Evolutionary conservation across 2,113 vertebrate genomes (phyloP), one percentile per base, ranked within the genome.

Genomic region (Ramphastos sulfuratus): DNA sequence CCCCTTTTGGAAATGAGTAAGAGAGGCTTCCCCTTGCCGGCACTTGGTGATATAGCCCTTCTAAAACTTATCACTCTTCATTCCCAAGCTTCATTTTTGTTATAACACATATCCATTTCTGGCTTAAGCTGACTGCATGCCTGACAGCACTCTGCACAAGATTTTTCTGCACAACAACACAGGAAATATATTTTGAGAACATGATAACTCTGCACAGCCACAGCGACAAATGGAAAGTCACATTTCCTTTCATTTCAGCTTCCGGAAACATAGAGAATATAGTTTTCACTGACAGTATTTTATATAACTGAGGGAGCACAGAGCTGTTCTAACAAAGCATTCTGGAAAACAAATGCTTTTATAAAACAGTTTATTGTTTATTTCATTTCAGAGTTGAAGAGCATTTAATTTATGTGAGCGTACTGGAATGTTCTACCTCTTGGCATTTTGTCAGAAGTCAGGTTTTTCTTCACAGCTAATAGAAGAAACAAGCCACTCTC

Each of bases 341-440:
- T 85, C 87, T 83, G 73, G 72, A 87, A 94, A 91, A 92, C 56
- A 94, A 89, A 92, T 78, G 79, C 82, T 87, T 87, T 61, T 69
- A 80, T 87, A 56, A 87, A 95, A 85, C 75, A 80, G 72, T 65
- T 83, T 83, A 85, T 35, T 85, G 54, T 65, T 74, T n/a, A 64
- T 78, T 87, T 64, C 37, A 77, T 48, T 85, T 85, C 82, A 80
- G 52, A 48, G 42, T 25, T 93, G 69, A 61, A 56, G n/a, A 87
- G 82, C 31, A 54, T 14, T 63, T 63, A 35, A 33, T 30, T 72
- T 71, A 70, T 4, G 59, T 31, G 69, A 8, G 48, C 58, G 59
- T 46, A 85, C 0, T 31, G 42, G 23, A 52, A 91, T 74, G 56
- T 30, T 77, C 72, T 85, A 31, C 46, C 50, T 48, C 64, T 66